phyloP scores from a whole-genome alignment of 2,888 invertebrate genomes.

The Nomada ferruginata region DNA sequence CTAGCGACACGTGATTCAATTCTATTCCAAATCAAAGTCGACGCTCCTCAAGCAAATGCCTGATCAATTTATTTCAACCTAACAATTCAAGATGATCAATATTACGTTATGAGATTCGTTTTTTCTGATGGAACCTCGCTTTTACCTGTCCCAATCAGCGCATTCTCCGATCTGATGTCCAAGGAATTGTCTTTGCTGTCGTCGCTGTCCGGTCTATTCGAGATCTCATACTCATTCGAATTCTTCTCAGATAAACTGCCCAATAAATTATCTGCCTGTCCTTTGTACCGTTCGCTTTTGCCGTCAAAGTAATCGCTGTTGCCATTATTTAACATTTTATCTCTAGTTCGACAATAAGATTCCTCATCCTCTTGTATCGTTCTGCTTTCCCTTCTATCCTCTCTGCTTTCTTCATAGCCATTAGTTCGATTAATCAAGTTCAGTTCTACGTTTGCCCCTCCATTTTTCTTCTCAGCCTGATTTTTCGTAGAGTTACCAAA shows the following conservation, averaged over 20 bases:
- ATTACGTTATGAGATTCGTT: slow-evolving; percentile 73
- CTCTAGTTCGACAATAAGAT: slow-evolving; percentile 14
- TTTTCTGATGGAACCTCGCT: slow-evolving; percentile 65
- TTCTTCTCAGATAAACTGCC: slow-evolving; percentile 54
- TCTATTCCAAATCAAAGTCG: slow-evolving; percentile 5
- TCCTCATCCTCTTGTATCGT: slow-evolving; percentile 36
- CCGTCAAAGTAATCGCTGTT: slow-evolving; percentile 30
- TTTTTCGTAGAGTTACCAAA: slow-evolving; percentile 46
- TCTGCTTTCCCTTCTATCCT: slow-evolving; percentile 5
- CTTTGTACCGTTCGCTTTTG: slow-evolving; percentile 28
- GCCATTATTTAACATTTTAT: slow-evolving; percentile 38
- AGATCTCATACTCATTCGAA: slow-evolving; percentile 76
- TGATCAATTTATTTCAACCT: slow-evolving; percentile 30
- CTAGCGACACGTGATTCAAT: slow-evolving; percentile 27
- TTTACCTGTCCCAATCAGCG: slow-evolving; percentile 63
- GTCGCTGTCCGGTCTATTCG: slow-evolving; percentile 73
- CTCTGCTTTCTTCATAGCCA: slow-evolving; percentile 16
- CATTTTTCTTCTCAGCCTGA: slow-evolving; percentile 20
- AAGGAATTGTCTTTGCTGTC: slow-evolving; percentile 75
- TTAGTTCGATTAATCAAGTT: slow-evolving; percentile 53
- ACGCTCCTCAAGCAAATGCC: slow-evolving; percentile 12
- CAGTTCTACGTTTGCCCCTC: slow-evolving; percentile 51
- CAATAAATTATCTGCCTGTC: slow-evolving; percentile 51
- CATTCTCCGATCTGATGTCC: slow-evolving; percentile 75
- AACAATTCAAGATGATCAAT: slow-evolving; percentile 16